A percentile compares a stretch with the other conserved stretches of the same genome.
phyloP scores from a whole-genome alignment of 2,888 invertebrate species.

The Tenodera sinensis region DNA sequence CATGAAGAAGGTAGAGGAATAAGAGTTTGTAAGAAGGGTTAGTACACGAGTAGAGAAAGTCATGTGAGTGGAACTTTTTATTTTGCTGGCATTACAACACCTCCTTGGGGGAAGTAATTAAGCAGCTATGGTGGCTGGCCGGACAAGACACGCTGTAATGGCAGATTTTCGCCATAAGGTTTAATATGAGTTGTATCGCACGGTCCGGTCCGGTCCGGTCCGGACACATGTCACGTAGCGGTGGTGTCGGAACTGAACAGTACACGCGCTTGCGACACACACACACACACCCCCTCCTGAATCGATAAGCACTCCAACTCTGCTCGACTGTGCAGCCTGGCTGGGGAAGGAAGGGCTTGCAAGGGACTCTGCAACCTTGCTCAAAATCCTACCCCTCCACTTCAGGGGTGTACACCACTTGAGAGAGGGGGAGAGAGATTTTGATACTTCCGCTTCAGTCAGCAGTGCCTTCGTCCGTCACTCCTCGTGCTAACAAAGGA shows the following conservation, averaged over 20 bases:
- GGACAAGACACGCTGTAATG: too few species aligned
- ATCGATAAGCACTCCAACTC: slow-evolving; percentile 14
- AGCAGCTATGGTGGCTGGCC: too few species aligned
- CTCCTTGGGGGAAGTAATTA: too few species aligned
- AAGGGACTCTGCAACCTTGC: slow-evolving; percentile 14
- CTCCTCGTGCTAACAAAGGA: too few species aligned
- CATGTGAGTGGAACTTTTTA: too few species aligned
- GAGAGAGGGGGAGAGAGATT: not conserved
- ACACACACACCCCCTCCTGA: not conserved
- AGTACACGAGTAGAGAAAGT: too few species aligned
- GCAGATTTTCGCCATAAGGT: too few species aligned
- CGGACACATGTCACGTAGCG: not conserved
- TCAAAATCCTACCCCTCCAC: slow-evolving; percentile 15
- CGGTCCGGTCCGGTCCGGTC: not conserved
- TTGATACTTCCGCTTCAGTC: not conserved
- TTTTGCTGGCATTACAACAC: too few species aligned
- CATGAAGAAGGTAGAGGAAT: too few species aligned
- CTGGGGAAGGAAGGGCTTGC: slow-evolving; percentile 1
- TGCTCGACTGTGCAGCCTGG: slow-evolving; percentile 10
- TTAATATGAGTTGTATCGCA: too few species aligned
- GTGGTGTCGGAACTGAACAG: not conserved
- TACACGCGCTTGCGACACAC: not conserved
- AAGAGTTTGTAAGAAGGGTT: too few species aligned
- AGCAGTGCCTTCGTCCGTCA: not conserved
- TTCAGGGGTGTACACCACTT: slow-evolving; percentile 8